Base-by-base conservation (phyloP, 64 coral and sea anemone genomes). In the Orbicella faveolata region DNA sequence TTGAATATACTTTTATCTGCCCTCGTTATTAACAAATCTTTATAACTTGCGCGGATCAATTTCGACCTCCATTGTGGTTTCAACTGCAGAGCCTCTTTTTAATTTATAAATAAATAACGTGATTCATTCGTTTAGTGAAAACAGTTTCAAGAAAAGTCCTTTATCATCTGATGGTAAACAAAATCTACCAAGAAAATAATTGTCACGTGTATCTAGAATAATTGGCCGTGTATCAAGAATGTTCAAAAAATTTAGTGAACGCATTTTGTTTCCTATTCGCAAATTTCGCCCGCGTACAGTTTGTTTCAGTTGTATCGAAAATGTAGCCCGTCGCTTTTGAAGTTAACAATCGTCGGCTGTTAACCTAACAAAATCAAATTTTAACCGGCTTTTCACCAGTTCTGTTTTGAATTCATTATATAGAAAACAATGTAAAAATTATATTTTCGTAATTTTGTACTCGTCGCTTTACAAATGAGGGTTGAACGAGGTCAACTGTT, bases 61-160 rank as follows among this genome's bases (percentile, higher is more conserved):
- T 85, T 85, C 36, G 1, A 8, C 36, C 20, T 26, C 82, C 12
- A 15, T 44, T 19, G 72, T 83, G 67, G 67, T 70, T 1, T 19
- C 44, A 17, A 85, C 21, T 9, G 39, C 65, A 20, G 36, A 53
- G 68, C 72, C 5, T 80, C 7, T 63, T 48, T 48, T 48, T 6
- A 48, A 48, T 48, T 34, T 65, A 85, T 85, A 16, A 85, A 85
- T 85, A 52, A 85, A 72, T 85, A 85, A 85, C 39, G 82, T 26
- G 39, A 39, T 70, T 52, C 39, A 41, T 11, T 82, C 25, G 59
- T 82, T 85, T 85, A 66, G 52, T 52, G 23, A 72, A 34, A 72
- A 52, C 61, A 70, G 9, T 70, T 85, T 70, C 37, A 39, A 65
- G 25, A 12, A 83, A 83, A 41, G 18, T 41, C 7, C 33, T 18